A percentile compares a stretch with the other conserved stretches of the same genome.
Conservation (phyloP, 1,140 invertebrate species). For the Hirudo medicinalis region DNA sequence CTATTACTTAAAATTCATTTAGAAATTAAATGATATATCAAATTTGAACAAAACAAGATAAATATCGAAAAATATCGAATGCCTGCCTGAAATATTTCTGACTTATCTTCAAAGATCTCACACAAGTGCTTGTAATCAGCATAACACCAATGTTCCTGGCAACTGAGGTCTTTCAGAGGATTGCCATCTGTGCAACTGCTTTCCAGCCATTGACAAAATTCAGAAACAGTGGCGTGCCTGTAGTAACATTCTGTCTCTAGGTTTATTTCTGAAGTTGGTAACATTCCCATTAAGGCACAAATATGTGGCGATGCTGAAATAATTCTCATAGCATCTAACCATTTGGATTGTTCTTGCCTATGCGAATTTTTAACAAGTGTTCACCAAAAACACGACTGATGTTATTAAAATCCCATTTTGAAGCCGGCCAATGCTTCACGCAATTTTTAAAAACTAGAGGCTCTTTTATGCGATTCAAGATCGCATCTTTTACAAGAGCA, state of each 20-base stretch:
- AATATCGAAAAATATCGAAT: constrained; percentile 33
- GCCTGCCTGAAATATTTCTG: constrained; percentile 41
- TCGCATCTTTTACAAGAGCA: background rate
- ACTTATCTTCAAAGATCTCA: constrained; percentile 53
- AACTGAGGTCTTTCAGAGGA: constrained; percentile 23
- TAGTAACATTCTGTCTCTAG: constrained; percentile 19
- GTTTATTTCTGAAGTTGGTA: constrained; percentile 28
- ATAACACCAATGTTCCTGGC: constrained; percentile 53
- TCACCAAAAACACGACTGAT: background rate
- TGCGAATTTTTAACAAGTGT: background rate
- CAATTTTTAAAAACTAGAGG: background rate
- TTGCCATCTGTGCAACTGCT: constrained; percentile 21
- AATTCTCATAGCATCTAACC: background rate
- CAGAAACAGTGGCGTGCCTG: background rate
- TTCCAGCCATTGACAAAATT: background rate
- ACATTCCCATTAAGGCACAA: background rate
- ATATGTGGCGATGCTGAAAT: background rate
- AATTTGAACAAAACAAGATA: constrained; percentile 22
- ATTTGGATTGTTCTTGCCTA: background rate
- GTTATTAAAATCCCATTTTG: constrained; percentile 1
- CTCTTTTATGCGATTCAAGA: background rate
- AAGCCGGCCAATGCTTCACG: background rate
- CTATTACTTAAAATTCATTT: too few relatives aligned
- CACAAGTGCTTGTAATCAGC: constrained; percentile 72
- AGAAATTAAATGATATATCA: too few relatives aligned